Evolutionary conservation across 2,113 vertebrate genomes (phyloP).

Genomic region (Eudyptes chrysolophus): DNA sequence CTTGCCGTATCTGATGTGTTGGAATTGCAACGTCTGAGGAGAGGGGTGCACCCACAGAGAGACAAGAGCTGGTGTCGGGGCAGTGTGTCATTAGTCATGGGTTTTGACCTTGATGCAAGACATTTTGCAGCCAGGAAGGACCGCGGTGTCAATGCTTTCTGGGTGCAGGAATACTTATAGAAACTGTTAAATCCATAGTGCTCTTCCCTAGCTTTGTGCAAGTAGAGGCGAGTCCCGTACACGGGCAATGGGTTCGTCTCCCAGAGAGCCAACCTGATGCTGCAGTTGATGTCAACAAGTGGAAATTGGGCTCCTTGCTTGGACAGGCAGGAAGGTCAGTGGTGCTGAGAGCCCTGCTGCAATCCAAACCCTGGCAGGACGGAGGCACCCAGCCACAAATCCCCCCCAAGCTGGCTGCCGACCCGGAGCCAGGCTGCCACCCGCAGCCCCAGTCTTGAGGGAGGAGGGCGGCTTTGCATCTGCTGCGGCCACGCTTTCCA

Average conservation of each 20-base stretch:
- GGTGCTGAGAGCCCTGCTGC: neutral
- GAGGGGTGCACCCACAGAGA: neutral
- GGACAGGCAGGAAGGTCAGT: neutral
- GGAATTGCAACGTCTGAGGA: neutral
- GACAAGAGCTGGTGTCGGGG: neutral
- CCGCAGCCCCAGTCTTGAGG: neutral
- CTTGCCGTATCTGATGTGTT: neutral
- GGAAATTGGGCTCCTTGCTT: neutral
- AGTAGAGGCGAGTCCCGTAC: accelerated
- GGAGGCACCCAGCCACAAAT: neutral
- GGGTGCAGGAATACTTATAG: neutral
- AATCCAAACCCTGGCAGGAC: neutral
- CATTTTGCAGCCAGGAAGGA: neutral
- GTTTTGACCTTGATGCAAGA: neutral
- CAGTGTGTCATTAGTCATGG: too few relatives aligned
- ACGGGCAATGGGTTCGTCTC: accelerated
- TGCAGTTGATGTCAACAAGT: neutral
- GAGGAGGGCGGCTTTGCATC: neutral
- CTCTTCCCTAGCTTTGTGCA: neutral
- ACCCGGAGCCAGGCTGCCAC: neutral
- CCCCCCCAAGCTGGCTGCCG: neutral
- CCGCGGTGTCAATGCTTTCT: neutral
- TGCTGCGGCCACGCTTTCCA: neutral
- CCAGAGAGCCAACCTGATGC: neutral
- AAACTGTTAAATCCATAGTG: neutral